Percentiles rank a stretch among this genome's conserved stretches.
Conservation (phyloP, 2,888 invertebrate genomes). For the Thera britannica region DNA sequence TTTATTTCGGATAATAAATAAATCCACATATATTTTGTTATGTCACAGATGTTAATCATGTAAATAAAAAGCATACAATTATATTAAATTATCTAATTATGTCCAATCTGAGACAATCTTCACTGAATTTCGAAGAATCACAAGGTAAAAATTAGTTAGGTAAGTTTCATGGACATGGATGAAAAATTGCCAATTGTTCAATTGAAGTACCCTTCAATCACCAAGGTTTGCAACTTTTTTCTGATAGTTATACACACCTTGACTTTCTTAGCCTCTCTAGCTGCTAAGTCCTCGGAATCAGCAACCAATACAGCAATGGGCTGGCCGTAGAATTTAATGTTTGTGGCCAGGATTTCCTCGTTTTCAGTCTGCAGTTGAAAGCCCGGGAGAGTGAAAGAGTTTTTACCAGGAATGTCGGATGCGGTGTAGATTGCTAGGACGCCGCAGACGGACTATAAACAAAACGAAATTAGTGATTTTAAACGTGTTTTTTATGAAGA, state of each 20-base stretch:
- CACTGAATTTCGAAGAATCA: too few relatives aligned
- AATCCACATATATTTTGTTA: too few relatives aligned
- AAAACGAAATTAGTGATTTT: not conserved
- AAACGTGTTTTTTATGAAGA: not conserved
- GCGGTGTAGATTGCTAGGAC: conserved; percentile 87
- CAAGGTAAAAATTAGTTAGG: too few relatives aligned
- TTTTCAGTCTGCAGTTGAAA: conserved; percentile 64
- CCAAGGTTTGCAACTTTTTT: not conserved
- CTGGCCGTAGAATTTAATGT: conserved; percentile 87
- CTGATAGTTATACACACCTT: conserved; percentile 47
- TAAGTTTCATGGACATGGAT: too few relatives aligned
- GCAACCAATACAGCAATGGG: conserved; percentile 89
- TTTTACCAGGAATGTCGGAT: conserved; percentile 88
- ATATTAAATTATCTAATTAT: too few relatives aligned
- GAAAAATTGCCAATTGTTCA: too few relatives aligned
- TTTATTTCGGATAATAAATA: too few relatives aligned
- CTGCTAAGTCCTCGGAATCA: conserved; percentile 80
- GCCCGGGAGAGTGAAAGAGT: conserved; percentile 76
- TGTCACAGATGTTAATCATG: too few relatives aligned
- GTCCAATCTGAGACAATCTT: too few relatives aligned
- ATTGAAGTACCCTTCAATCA: too few relatives aligned
- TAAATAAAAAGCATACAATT: too few relatives aligned
- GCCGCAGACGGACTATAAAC: conserved; percentile 84
- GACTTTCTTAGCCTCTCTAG: conserved; percentile 83
- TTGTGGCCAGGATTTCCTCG: conserved; percentile 83